Percentiles rank a stretch among this genome's conserved stretches.
These are phyloP conservation scores for Epirrhoe tristata DNA, from an alignment of 2,888 invertebrate genomes.

Conservation along the genomic window DNA sequence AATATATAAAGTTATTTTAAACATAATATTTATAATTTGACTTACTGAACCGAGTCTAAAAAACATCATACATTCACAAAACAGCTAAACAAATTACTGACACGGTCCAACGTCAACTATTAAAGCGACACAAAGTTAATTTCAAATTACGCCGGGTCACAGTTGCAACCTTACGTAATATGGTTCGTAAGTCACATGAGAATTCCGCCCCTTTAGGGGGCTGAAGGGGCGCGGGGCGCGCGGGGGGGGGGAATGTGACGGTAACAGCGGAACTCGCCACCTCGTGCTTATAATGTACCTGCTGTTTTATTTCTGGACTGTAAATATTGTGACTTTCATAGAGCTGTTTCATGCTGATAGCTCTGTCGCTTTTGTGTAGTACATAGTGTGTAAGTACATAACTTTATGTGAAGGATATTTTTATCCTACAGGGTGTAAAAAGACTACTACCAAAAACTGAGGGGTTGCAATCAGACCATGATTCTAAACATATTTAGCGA, in stretches of 20 bases:
- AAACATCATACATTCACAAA: slow-evolving; percentile 6
- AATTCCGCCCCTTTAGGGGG: slow-evolving; percentile 10
- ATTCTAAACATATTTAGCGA: too few relatives aligned
- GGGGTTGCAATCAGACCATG: too few relatives aligned
- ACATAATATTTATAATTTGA: neutral
- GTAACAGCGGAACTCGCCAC: slow-evolving; percentile 7
- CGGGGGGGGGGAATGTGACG: slow-evolving; percentile 4
- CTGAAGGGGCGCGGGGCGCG: slow-evolving; percentile 1
- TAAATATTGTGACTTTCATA: neutral
- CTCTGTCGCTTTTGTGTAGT: too few relatives aligned
- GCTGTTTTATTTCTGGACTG: neutral
- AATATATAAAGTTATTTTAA: too few relatives aligned
- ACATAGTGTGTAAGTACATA: too few relatives aligned
- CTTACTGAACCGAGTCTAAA: neutral
- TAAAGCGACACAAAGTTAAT: slow-evolving; percentile 29
- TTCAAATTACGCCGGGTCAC: slow-evolving; percentile 25
- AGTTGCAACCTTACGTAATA: slow-evolving; percentile 28
- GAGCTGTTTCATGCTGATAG: neutral
- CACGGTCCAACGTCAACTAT: slow-evolving; percentile 19
- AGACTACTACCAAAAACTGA: too few relatives aligned
- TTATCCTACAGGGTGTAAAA: too few relatives aligned
- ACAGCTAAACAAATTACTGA: slow-evolving; percentile 1
- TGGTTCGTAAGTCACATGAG: slow-evolving; percentile 27
- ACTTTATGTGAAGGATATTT: too few relatives aligned
- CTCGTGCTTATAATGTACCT: neutral